phyloP scores from a whole-genome alignment of 2,797 vertebrate genomes.

The Pangasius macronema region DNA sequence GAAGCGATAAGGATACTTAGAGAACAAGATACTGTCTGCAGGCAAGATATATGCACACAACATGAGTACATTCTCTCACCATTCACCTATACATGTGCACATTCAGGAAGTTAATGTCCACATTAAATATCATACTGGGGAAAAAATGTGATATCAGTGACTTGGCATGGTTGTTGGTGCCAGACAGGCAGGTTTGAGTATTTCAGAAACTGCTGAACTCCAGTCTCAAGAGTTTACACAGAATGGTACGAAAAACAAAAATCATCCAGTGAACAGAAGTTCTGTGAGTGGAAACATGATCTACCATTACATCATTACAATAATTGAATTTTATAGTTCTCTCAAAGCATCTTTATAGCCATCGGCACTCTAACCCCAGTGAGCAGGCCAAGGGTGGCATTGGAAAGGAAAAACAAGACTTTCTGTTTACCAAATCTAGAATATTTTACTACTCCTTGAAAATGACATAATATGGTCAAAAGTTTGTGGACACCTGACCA shows the following conservation, averaged over 20 bases:
- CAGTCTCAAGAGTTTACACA: neutral
- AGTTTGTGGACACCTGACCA: neutral
- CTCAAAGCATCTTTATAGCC: neutral
- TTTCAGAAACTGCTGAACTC: neutral
- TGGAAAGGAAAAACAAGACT: neutral
- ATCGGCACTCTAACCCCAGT: neutral
- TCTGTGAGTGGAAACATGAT: neutral
- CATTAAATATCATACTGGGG: neutral
- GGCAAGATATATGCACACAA: neutral
- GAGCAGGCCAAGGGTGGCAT: neutral
- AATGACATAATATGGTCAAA: neutral
- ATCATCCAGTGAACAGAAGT: neutral
- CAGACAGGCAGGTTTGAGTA: neutral
- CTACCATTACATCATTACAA: neutral
- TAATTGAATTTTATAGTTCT: neutral
- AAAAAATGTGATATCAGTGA: neutral
- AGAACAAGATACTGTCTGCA: neutral
- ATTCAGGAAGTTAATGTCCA: neutral
- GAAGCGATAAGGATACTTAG: neutral
- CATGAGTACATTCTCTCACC: neutral
- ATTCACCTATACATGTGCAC: neutral
- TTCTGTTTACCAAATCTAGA: neutral
- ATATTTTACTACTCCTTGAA: neutral
- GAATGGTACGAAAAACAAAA: neutral
- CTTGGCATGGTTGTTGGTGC: neutral